These are phyloP conservation scores for Sebastiscus albofasciatus DNA, from an alignment of 2,797 vertebrate genomes.

Conservation along the genomic window DNA sequence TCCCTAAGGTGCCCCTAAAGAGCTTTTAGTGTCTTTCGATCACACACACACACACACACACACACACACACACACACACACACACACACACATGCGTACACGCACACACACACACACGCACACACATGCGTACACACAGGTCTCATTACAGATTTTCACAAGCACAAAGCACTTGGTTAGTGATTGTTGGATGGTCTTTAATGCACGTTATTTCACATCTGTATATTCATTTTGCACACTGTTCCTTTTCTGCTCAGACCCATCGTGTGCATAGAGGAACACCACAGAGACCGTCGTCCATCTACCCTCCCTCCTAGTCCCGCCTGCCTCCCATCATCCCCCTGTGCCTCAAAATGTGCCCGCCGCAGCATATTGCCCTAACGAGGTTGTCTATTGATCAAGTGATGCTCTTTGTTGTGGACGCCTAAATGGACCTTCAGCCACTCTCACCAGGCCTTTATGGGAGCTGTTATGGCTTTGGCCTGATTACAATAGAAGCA, in stretches of 20 bases:
- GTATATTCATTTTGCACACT: constrained; percentile 14
- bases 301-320: constrained; percentile 2
- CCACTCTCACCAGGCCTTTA: constrained; percentile 67
- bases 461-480: constrained; percentile 65
- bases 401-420: constrained; percentile 71
- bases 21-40: constrained; percentile 78
- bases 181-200: constrained; percentile 25
- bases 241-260: constrained; percentile 19
- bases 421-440: constrained; percentile 73
- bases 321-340: constrained; percentile 36
- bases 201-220: constrained; percentile 24
- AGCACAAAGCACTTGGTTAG: constrained; percentile 50
- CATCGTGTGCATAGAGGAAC: not conserved
- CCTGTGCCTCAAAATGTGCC: constrained; percentile 55
- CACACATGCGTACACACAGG: constrained; percentile 15
- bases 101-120: constrained; percentile 42
- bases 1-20: constrained; percentile 74
- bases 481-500: constrained; percentile 78
- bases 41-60: constrained; percentile 33
- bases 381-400: constrained; percentile 78
- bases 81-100: not conserved
- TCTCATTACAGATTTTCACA: constrained; percentile 50
- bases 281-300: not conserved
- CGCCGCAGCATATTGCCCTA: constrained; percentile 71
- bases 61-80: not conserved